phyloP scores from a whole-genome alignment of 2,113 vertebrate species.

The Scomber scombrus region DNA sequence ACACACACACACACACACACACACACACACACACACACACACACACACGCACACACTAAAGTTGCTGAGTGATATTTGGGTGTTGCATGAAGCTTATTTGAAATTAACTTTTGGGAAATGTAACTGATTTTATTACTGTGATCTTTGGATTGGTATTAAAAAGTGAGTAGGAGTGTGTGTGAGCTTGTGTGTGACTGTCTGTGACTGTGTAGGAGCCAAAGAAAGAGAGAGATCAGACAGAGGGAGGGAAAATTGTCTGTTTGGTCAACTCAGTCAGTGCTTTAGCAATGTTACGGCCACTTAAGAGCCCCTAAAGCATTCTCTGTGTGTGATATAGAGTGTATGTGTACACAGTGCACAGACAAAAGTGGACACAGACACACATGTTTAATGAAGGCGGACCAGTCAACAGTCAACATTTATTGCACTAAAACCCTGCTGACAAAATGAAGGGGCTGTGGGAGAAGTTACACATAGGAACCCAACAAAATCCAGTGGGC shows the following conservation, averaged over 20 bases:
- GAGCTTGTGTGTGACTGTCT: constrained; percentile 29
- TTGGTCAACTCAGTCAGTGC: constrained; percentile 72
- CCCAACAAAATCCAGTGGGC: constrained; percentile 46
- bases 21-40: background rate
- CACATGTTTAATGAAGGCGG: constrained; percentile 45
- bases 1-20: constrained; percentile 4
- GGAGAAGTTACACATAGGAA: constrained; percentile 60
- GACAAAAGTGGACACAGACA: constrained; percentile 33
- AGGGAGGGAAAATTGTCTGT: constrained; percentile 69
- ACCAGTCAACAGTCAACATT: constrained; percentile 74
- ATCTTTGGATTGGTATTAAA: background rate
- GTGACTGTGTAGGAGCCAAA: constrained; percentile 19
- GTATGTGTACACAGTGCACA: constrained; percentile 14
- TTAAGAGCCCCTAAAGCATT: constrained; percentile 74
- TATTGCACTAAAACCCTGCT: constrained; percentile 70
- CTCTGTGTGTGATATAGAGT: constrained; percentile 51
- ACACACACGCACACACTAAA: background rate
- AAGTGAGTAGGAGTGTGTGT: background rate
- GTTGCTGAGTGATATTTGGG: background rate
- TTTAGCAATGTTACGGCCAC: constrained; percentile 78
- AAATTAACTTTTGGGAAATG: constrained; percentile 1
- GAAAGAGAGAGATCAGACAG: constrained; percentile 52
- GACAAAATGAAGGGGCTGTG: constrained; percentile 73
- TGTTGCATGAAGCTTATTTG: background rate
- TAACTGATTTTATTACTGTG: constrained; percentile 9